Conservation (phyloP, 2,888 invertebrate genomes). For the Drosophila fungiperda region DNA sequence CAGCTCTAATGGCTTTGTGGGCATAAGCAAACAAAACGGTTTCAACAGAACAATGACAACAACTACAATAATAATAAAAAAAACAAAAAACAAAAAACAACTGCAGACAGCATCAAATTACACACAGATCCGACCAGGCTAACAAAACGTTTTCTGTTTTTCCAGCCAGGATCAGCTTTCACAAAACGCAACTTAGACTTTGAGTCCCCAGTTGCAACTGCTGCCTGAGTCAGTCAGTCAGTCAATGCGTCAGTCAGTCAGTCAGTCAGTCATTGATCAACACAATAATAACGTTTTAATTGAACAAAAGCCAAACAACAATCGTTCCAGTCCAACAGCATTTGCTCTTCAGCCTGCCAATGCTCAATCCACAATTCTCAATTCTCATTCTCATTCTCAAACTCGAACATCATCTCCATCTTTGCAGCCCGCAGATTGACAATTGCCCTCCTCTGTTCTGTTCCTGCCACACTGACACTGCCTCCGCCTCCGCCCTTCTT, state of each 20-base stretch:
- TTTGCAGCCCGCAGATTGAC: slow-evolving; percentile 30
- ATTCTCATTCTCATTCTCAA: slow-evolving; percentile 3
- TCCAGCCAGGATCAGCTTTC: slow-evolving; percentile 76
- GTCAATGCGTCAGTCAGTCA: slow-evolving; percentile 28
- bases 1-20: slow-evolving; percentile 48
- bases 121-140: slow-evolving; percentile 60
- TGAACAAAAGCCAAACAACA: slow-evolving; percentile 70
- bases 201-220: slow-evolving; percentile 70
- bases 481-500: not conserved
- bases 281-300: slow-evolving; percentile 81
- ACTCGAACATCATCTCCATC: slow-evolving; percentile 8
- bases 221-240: slow-evolving; percentile 30
- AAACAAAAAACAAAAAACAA: slow-evolving; percentile 19
- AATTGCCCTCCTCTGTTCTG: slow-evolving; percentile 28
- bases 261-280: slow-evolving; percentile 46
- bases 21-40: slow-evolving; percentile 74
- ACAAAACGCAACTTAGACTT: slow-evolving; percentile 76
- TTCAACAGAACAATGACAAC: slow-evolving; percentile 39
- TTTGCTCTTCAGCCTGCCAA: slow-evolving; percentile 38
- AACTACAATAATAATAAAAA: slow-evolving; percentile 17
- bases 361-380: slow-evolving; percentile 6
- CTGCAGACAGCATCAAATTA: slow-evolving; percentile 67
- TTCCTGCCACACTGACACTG: not conserved
- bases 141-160: slow-evolving; percentile 67
- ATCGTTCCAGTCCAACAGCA: slow-evolving; percentile 65